Percentiles rank a stretch among this genome's conserved stretches.
These are phyloP conservation scores for Argentina silus DNA, from an alignment of 2,797 vertebrate species.

Conservation along the genomic window DNA sequence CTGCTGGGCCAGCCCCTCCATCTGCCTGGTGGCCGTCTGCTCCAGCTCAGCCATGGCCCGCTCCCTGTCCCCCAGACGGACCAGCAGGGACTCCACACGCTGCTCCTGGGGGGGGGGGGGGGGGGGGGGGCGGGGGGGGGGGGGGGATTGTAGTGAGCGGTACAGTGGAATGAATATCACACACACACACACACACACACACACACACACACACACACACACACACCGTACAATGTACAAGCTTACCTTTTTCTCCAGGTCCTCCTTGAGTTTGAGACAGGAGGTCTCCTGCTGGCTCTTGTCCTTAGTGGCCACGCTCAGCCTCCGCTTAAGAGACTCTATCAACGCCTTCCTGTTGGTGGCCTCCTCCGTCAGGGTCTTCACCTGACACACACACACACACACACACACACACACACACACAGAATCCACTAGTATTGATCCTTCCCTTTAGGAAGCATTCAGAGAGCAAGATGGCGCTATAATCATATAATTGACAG, in stretches of 20 bases:
- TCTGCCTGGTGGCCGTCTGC: constrained; percentile 81
- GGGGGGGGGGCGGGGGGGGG: not conserved
- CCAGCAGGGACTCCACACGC: constrained; percentile 76
- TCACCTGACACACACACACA: constrained; percentile 72
- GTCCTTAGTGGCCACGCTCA: constrained; percentile 82
- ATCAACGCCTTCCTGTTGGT: constrained; percentile 84
- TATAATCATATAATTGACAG: no score
- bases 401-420: not conserved
- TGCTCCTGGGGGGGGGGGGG: constrained; percentile 70
- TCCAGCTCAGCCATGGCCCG: constrained; percentile 81
- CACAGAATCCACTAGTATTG: not conserved
- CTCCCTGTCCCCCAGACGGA: constrained; percentile 79
- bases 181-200: not conserved
- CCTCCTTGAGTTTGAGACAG: constrained; percentile 81
- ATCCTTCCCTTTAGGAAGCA: not conserved
- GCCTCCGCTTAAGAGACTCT: constrained; percentile 87
- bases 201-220: not conserved
- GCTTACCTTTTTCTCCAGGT: constrained; percentile 87
- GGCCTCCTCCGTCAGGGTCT: constrained; percentile 85
- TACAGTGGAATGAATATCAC: no score
- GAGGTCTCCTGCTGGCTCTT: constrained; percentile 83
- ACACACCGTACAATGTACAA: no score
- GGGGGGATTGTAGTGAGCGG: not conserved
- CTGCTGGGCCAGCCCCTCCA: constrained; percentile 83
- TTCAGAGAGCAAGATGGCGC: no score